Evolutionary conservation across 2,888 invertebrate species (phyloP), one percentile per base, ranked within the genome.

Genomic region (Bimastos eiseni): DNA sequence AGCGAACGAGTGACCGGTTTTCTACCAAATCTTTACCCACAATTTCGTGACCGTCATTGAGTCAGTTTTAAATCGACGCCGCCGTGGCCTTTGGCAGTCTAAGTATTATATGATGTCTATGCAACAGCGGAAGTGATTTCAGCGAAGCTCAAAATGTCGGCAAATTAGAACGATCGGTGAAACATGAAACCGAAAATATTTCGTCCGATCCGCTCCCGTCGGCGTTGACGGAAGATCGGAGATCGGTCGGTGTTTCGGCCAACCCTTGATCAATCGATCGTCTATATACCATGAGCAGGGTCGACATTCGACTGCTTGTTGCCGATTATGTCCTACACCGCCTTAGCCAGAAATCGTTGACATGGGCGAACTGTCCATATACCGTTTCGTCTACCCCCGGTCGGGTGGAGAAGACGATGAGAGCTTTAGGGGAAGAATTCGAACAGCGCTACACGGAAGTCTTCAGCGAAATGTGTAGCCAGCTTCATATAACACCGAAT

Each of bases 361-460:
- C 44, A 41, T 92, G 92, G 92, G 41, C 89, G 11, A 83, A 90
- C 70, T 91, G 90, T 44, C 91, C 92, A 33, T 90, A 89, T 21
- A 33, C 88, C 38, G 88, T 38, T 37, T 34, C 33, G 6, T 38
- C 49, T 19, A 34, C 19, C 41, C 92, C 92, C 19, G 91, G 89
- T 34, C 84, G 89, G 34, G 92, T 91, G n/a, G 90, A 92, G 30
- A 83, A 55, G 70, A 91, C 92, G 83, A 92, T 92, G 92, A 88
- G 95, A 91, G 93, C 92, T 0, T 92, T 95, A 84, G 94, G 94
- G 13, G 94, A 94, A 91, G 94, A 95, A 92, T 95, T 95, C 92
- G 94, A 95, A 91, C 93, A 93, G 89, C 92, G 94, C 49, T 89
- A 89, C 49, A 89, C 41, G 33, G 38, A 89, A 21, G 94, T 94